A percentile compares a stretch with the other conserved stretches of the same genome.
Conservation (phyloP, 2,113 vertebrate species). For the Pollimyrus isidori region DNA sequence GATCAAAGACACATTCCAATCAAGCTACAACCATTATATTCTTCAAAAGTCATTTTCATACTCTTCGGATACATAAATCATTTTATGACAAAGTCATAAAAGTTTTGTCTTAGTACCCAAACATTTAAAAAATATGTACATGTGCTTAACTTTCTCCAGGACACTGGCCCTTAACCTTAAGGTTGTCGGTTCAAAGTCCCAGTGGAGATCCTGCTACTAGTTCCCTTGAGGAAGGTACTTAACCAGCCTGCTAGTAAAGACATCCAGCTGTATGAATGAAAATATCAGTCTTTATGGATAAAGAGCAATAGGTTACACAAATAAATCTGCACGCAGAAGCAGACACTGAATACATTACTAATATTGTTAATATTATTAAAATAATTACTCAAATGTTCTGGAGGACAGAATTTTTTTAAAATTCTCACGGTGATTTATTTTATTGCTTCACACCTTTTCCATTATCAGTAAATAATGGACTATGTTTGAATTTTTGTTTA, state of each 20-base stretch:
- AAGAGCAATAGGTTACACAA: not conserved
- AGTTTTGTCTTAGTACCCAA: not conserved
- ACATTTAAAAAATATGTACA: not conserved
- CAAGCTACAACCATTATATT: slow-evolving; percentile 11
- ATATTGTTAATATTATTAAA: not conserved
- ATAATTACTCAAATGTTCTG: not conserved
- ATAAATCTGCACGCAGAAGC: not conserved
- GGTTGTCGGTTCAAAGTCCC: not conserved
- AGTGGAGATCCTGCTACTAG: not conserved
- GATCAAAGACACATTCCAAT: slow-evolving; percentile 34
- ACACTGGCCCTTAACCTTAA: slow-evolving; percentile 6
- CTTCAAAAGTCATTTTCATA: not conserved
- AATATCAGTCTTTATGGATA: not conserved
- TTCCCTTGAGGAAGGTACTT: not conserved
- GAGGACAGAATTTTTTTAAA: not conserved
- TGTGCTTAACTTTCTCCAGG: slow-evolving; percentile 5
- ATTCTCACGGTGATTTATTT: not conserved
- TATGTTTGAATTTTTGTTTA: not conserved
- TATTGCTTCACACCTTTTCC: not conserved
- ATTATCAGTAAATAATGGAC: not conserved
- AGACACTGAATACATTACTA: not conserved
- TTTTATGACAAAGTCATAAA: not conserved
- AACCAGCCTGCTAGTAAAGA: not conserved
- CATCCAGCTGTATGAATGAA: slow-evolving; percentile 1
- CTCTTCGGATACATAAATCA: not conserved